Conservation (phyloP, 2,888 invertebrate genomes). For the Troilus luridus region DNA sequence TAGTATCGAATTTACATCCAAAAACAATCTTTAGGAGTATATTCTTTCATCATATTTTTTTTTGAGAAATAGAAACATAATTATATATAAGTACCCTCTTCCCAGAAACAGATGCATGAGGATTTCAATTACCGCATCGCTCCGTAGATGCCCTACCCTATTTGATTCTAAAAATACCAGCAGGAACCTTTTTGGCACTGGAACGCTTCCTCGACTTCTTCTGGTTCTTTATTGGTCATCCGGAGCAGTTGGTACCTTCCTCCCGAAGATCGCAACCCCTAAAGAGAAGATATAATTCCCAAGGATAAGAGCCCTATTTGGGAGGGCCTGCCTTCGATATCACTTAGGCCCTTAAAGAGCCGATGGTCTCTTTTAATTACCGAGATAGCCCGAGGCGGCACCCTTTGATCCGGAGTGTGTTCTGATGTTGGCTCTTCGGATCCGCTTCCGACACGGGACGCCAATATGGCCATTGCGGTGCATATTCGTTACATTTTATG, state of each 20-base stretch:
- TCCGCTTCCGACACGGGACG: not conserved
- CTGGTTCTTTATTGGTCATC: not conserved
- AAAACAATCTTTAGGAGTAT: no score
- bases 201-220: no score
- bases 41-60: no score
- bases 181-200: no score
- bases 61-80: no score
- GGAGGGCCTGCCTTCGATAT: constrained; percentile 23
- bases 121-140: no score
- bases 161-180: no score
- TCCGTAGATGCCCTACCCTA: no score
- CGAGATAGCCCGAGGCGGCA: not conserved
- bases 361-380: constrained; percentile 21
- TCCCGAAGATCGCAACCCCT: not conserved
- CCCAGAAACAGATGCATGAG: no score
- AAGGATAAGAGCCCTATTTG: constrained; percentile 5
- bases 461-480: not conserved
- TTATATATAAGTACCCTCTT: no score
- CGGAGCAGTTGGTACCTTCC: not conserved
- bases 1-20: no score
- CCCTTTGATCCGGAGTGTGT: constrained; percentile 35
- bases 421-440: not conserved
- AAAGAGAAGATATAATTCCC: not conserved
- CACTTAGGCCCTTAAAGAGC: constrained; percentile 9
- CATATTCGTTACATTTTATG: not conserved